Conservation (phyloP, 2,113 vertebrate species). For the Eurypyga helias region DNA sequence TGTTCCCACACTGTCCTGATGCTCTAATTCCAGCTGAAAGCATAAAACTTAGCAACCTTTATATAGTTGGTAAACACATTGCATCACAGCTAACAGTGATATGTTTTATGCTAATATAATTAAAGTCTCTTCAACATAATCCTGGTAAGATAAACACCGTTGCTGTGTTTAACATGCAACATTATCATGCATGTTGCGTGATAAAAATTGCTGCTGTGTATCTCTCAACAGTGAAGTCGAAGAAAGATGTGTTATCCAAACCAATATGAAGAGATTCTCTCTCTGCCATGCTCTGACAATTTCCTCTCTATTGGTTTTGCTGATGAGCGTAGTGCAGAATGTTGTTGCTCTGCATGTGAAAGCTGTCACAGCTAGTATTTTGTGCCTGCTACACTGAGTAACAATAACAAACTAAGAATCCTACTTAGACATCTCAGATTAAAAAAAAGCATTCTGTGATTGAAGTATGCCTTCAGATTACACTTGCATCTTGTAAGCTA, state of each 20-base stretch:
- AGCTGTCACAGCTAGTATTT: conserved; percentile 42
- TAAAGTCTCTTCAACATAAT: conserved; percentile 75
- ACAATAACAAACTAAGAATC: not conserved
- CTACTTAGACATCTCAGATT: not conserved
- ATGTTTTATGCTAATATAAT: conserved; percentile 77
- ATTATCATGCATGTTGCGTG: too few species aligned
- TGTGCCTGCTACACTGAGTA: not conserved
- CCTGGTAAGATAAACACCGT: conserved; percentile 74
- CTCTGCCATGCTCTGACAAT: not conserved
- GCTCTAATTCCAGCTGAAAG: conserved; percentile 75
- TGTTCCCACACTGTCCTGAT: conserved; percentile 73
- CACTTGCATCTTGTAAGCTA: not conserved
- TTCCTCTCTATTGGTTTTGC: conserved; percentile 25
- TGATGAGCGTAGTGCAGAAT: not conserved
- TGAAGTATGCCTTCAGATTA: not conserved
- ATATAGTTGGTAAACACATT: conserved; percentile 83
- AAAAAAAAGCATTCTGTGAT: not conserved
- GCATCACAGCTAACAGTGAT: conserved; percentile 71
- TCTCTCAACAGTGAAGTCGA: not conserved
- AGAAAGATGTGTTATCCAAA: conserved; percentile 70
- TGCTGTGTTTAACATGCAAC: too few species aligned
- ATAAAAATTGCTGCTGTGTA: conserved; percentile 70
- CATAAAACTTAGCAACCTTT: conserved; percentile 80
- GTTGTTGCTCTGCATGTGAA: conserved; percentile 32
- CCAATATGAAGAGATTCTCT: not conserved